These are phyloP conservation scores for Cyprinella venusta DNA, from an alignment of 2,797 vertebrate species.

Conservation along the genomic window DNA sequence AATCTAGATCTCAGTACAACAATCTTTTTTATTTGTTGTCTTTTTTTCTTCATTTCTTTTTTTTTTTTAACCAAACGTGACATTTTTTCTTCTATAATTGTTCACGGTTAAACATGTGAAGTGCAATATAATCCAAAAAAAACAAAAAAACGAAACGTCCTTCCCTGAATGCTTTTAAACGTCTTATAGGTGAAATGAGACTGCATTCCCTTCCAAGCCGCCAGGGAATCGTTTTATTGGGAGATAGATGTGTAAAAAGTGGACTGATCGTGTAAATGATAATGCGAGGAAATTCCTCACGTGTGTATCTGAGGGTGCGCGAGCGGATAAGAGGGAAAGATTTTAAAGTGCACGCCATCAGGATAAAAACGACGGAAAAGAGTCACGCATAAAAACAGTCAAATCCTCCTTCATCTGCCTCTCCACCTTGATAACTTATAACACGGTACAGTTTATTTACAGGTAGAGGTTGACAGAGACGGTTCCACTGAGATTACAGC, in stretches of 20 bases:
- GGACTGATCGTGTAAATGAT: constrained; percentile 24
- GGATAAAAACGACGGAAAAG: constrained; percentile 64
- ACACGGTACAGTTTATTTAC: constrained; percentile 71
- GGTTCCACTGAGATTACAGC: constrained; percentile 79
- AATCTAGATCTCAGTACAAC: constrained; percentile 62
- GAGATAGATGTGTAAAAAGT: constrained; percentile 20
- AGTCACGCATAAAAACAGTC: constrained; percentile 73
- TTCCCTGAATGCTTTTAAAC: constrained; percentile 57
- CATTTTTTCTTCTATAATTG: constrained; percentile 54
- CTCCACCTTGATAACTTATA: constrained; percentile 67
- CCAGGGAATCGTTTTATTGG: constrained; percentile 9
- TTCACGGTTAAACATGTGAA: constrained; percentile 55
- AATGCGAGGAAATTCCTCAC: constrained; percentile 30
- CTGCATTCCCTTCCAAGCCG: constrained; percentile 2
- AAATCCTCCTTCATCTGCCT: constrained; percentile 67
- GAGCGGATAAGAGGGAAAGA: constrained; percentile 52
- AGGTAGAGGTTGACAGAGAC: constrained; percentile 77
- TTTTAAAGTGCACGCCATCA: constrained; percentile 79
- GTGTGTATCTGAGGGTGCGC: constrained; percentile 37
- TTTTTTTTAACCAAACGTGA: constrained; percentile 57
- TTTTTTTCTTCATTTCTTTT: constrained; percentile 20
- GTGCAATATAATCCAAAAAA: constrained; percentile 53
- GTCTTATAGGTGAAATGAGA: constrained; percentile 19
- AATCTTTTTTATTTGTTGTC: constrained; percentile 36
- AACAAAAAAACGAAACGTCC: constrained; percentile 44